These are phyloP conservation scores for Fregata magnificens DNA, from an alignment of 2,113 vertebrate genomes.

Conservation along the genomic window DNA sequence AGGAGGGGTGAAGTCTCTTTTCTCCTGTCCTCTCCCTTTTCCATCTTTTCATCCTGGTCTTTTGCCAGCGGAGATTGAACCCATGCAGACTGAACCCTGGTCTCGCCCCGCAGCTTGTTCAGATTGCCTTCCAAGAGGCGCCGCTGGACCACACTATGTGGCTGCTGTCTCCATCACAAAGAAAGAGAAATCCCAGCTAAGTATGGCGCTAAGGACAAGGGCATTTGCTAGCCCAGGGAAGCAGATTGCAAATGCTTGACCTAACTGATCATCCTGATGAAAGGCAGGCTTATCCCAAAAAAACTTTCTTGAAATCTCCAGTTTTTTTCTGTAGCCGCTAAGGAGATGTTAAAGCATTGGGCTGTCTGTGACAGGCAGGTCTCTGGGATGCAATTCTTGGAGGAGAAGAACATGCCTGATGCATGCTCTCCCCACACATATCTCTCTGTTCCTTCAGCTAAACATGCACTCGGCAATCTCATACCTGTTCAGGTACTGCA, in stretches of 20 bases:
- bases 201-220: background rate
- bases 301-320: background rate
- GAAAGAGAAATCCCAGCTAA: conserved; percentile 18
- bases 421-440: background rate
- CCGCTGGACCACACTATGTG: conserved; percentile 89
- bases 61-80: conserved; percentile 79
- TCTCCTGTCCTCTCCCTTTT: conserved; percentile 74
- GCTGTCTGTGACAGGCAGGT: background rate
- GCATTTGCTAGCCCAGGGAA: background rate
- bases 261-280: background rate
- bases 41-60: conserved; percentile 64
- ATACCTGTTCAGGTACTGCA: background rate
- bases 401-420: background rate
- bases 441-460: background rate
- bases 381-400: background rate
- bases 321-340: background rate
- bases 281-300: background rate
- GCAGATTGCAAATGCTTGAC: background rate
- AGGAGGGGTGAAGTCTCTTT: conserved; percentile 76
- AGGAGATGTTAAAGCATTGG: background rate
- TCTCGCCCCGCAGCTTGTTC: conserved; percentile 74
- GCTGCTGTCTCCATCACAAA: conserved; percentile 80
- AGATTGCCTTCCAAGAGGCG: conserved; percentile 88
- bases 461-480: background rate
- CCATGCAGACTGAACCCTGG: conserved; percentile 49